Percentiles rank a stretch among this genome's conserved stretches.
Evolutionary conservation across 2,888 invertebrate genomes (phyloP).

Genomic region (Maniola hyperantus): DNA sequence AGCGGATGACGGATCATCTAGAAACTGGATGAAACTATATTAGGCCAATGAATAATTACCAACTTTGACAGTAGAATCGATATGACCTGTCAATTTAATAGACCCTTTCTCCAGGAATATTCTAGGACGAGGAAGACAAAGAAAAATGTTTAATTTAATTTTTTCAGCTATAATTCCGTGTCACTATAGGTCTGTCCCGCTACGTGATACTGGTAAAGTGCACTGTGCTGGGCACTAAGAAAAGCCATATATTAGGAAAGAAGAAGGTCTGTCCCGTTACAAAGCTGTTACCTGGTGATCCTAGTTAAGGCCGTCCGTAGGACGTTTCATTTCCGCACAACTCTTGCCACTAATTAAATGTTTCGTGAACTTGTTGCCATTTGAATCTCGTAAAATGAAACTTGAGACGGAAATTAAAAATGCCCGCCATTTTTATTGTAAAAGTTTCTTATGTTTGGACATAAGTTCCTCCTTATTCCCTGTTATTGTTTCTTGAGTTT

Average conservation of each 20-base stretch:
- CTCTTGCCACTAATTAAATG: slow-evolving; percentile 69
- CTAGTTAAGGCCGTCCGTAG: slow-evolving; percentile 44
- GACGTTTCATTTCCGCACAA: slow-evolving; percentile 65
- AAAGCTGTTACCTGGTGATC: slow-evolving; percentile 7
- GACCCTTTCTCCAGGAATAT: no score
- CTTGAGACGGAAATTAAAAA: slow-evolving; percentile 68
- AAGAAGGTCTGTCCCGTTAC: slow-evolving; percentile 5
- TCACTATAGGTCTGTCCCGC: slow-evolving; percentile 9
- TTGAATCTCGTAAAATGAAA: slow-evolving; percentile 63
- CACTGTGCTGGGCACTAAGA: no score
- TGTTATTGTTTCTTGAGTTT: slow-evolving; percentile 3
- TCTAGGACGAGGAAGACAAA: no score
- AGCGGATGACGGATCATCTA: no score
- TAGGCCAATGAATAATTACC: no score
- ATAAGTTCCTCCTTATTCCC: slow-evolving; percentile 43
- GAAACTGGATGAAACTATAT: no score
- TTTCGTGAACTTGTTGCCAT: slow-evolving; percentile 66
- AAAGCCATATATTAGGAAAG: no score
- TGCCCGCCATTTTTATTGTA: slow-evolving; percentile 61
- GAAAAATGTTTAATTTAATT: no score
- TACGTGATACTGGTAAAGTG: slow-evolving; percentile 29
- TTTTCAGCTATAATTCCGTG: no score
- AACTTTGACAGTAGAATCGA: no score
- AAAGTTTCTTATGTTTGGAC: slow-evolving; percentile 54
- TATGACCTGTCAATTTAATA: no score